Base-by-base conservation (phyloP, 2,888 invertebrate genomes). In the Zaprionus obscuricornis region DNA sequence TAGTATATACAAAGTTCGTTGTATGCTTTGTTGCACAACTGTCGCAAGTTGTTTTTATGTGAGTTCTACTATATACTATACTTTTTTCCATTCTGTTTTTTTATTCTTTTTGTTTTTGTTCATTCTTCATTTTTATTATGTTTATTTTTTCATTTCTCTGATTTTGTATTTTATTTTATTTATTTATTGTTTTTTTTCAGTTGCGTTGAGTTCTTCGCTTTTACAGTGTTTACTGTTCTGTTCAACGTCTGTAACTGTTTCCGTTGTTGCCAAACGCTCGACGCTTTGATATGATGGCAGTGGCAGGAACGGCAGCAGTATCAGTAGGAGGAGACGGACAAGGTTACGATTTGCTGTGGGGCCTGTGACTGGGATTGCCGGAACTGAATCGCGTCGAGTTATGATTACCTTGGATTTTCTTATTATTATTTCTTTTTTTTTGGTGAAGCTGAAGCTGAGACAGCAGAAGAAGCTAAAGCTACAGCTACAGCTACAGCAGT, bases 331-430 rank as follows among this genome's bases (percentile, higher is more conserved):
- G n/a, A n/a, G n/a, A n/a, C n/a, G n/a, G n/a, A n/a, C n/a, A n/a
- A n/a, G n/a, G n/a, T n/a, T n/a, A n/a, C n/a, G n/a, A 10, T 14
- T 2, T 31, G 24, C 16, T 13, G 6, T n/a, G 17, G 10, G 11
- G 20, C 0, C 1, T 0, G 13, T 22, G 22, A 5, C 4, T 22
- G 22, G 4, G 22, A 5, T 10, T 1, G 5, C 5, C 31, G 6
- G 24, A 5, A 26, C 22, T 27, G 27, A 43, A 54, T 55, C 27
- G 49, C 24, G 52, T 18, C 20, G 45, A 52, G 49, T 72, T 77
- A 83, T 79, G 76, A 83, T 83, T 75, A 70, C 62, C 62, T 60
- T 51, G n/a, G n/a, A n/a, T n/a, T n/a, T n/a, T n/a, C n/a, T n/a
- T n/a, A n/a, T n/a, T n/a, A n/a, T n/a, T n/a, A n/a, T n/a, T n/a